phyloP scores from a whole-genome alignment of 2,113 vertebrate genomes.

The Percopsis transmontana region DNA sequence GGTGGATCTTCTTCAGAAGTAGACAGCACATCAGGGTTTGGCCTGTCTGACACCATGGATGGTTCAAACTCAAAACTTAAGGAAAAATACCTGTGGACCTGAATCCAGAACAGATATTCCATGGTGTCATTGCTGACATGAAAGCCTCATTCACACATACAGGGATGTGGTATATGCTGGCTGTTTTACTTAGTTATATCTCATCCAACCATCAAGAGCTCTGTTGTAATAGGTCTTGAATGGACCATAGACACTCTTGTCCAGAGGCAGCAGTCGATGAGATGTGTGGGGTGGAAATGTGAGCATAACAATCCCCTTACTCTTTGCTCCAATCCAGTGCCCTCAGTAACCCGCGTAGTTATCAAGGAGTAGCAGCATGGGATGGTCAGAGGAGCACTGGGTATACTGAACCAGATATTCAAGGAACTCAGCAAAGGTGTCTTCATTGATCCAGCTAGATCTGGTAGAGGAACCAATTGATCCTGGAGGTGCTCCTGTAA shows the following conservation, averaged over 20 bases:
- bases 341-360: slow-evolving; percentile 1
- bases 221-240: slow-evolving; percentile 23
- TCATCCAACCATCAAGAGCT: slow-evolving; percentile 8
- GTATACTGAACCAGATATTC: slow-evolving; percentile 23
- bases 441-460: slow-evolving; percentile 39
- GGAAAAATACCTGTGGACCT: slow-evolving; percentile 26
- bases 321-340: slow-evolving; percentile 21
- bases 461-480: slow-evolving; percentile 23
- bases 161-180: slow-evolving; percentile 24
- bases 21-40: slow-evolving; percentile 25
- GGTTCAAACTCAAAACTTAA: slow-evolving; percentile 16
- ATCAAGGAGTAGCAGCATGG: slow-evolving; percentile 34
- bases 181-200: slow-evolving; percentile 9
- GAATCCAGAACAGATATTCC: slow-evolving; percentile 22
- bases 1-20: slow-evolving; percentile 19
- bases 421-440: slow-evolving; percentile 29
- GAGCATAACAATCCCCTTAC: slow-evolving; percentile 34
- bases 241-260: slow-evolving; percentile 18
- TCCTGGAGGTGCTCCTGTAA: slow-evolving; percentile 35
- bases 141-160: slow-evolving; percentile 4
- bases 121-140: slow-evolving; percentile 8
- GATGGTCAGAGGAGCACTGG: slow-evolving; percentile 20
- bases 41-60: slow-evolving; percentile 29
- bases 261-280: slow-evolving; percentile 5
- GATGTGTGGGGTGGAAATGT: slow-evolving; percentile 29